A percentile compares a stretch with the other conserved stretches of the same genome.
Conservation (phyloP, 2,113 vertebrate species). For the Semicossyphus pulcher region DNA sequence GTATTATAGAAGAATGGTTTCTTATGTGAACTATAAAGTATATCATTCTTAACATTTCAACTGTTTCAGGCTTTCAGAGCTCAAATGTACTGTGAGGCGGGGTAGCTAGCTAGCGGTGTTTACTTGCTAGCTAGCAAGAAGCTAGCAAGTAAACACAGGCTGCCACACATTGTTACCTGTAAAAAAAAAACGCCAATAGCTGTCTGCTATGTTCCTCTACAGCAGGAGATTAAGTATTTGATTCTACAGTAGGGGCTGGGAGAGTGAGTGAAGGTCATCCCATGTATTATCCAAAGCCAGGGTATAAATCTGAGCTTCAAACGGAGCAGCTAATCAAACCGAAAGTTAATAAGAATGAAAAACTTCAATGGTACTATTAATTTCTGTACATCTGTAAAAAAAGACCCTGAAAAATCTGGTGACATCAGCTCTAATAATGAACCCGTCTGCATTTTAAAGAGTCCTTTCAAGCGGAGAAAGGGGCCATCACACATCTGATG, state of each 20-base stretch:
- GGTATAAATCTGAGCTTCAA: background rate
- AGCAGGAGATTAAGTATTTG: background rate
- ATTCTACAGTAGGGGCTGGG: background rate
- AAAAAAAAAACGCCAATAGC: too few species aligned
- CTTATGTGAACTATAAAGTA: too few species aligned
- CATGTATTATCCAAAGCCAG: background rate
- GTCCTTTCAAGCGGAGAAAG: slow-evolving; percentile 21
- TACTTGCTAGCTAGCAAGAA: too few species aligned
- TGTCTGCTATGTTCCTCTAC: too few species aligned
- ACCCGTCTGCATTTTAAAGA: slow-evolving; percentile 27
- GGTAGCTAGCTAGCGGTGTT: too few species aligned
- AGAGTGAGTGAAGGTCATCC: too few species aligned
- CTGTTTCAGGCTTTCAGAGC: too few species aligned
- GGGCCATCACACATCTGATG: slow-evolving; percentile 32
- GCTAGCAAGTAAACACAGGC: too few species aligned
- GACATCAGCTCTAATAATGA: slow-evolving; percentile 17
- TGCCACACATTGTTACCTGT: too few species aligned
- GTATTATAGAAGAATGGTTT: too few species aligned
- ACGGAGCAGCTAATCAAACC: background rate
- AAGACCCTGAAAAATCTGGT: slow-evolving; percentile 8
- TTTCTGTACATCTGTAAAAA: slow-evolving; percentile 22
- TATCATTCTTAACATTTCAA: too few species aligned
- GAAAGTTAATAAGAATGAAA: background rate
- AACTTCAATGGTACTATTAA: background rate
- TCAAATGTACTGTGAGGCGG: too few species aligned